Evolutionary conservation across 2,797 vertebrate genomes (phyloP).

Genomic region (Menidia menidia): DNA sequence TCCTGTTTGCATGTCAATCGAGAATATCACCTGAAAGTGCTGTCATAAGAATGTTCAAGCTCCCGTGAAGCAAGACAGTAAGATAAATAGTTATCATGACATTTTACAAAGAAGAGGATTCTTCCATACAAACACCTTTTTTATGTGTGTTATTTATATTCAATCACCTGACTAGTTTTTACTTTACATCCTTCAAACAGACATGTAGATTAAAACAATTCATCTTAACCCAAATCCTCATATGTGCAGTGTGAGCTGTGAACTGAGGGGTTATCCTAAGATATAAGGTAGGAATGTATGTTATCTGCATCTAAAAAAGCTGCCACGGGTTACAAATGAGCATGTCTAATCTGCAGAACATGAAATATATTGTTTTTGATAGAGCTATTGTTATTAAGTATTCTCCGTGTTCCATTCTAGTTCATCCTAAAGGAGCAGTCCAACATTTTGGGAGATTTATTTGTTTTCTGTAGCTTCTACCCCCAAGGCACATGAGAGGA

Average conservation of each 20-base stretch:
- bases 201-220: neutral
- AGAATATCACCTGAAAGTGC: neutral
- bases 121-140: no score
- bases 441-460: constrained; percentile 3
- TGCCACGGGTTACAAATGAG: neutral
- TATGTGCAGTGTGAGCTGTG: neutral
- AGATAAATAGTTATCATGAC: neutral
- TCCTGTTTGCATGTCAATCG: neutral
- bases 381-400: neutral
- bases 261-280: neutral
- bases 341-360: neutral
- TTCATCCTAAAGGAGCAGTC: constrained; percentile 23
- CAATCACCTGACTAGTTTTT: no score
- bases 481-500: constrained; percentile 18
- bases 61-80: neutral
- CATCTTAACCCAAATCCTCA: constrained; percentile 6
- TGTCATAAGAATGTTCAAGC: neutral
- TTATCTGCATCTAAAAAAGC: no score
- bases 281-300: no score
- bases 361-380: constrained; percentile 16
- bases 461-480: constrained; percentile 1
- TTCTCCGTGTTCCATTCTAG: neutral
- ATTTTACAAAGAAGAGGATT: neutral
- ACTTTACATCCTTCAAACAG: no score
- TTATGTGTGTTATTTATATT: neutral